A percentile compares a stretch with the other conserved stretches of the same genome.
Conservation (phyloP, 2,113 vertebrate species). For the Motacilla alba region DNA sequence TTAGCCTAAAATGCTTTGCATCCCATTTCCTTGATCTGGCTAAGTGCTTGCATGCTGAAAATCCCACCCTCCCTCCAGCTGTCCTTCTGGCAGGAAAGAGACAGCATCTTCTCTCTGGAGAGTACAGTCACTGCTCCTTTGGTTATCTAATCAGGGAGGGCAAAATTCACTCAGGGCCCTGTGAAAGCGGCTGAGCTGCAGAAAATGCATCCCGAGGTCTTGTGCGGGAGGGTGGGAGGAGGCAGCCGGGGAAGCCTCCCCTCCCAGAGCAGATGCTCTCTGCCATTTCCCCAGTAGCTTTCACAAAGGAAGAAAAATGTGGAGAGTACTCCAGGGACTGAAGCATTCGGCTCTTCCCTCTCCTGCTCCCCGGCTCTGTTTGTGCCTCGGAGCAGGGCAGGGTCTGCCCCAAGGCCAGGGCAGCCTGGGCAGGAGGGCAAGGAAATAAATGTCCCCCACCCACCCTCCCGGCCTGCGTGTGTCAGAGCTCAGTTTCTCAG, state of each 20-base stretch:
- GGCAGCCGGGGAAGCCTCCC: neutral
- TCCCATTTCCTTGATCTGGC: conserved; percentile 65
- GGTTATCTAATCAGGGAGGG: conserved; percentile 60
- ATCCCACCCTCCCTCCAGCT: conserved; percentile 63
- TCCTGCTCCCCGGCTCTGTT: neutral
- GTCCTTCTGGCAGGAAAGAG: conserved; percentile 62
- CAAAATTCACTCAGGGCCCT: conserved; percentile 13
- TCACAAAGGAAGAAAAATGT: neutral
- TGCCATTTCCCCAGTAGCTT: conserved; percentile 22
- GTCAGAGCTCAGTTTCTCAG: neutral
- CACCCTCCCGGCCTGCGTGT: neutral
- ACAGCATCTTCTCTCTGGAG: conserved; percentile 47
- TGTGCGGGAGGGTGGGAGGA: neutral
- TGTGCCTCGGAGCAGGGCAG: neutral
- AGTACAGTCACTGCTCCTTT: conserved; percentile 64
- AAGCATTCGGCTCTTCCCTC: neutral
- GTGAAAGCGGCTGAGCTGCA: conserved; percentile 17
- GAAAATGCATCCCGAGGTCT: conserved; percentile 21
- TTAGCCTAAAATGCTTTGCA: conserved; percentile 62
- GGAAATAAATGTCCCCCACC: neutral
- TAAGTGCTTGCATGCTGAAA: conserved; percentile 63
- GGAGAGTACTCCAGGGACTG: neutral
- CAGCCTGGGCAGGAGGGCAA: neutral
- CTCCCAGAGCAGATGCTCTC: conserved; percentile 30
- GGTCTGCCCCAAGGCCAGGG: rapidly evolving